A percentile compares a stretch with the other conserved stretches of the same genome.
These are phyloP conservation scores for Dicrurus megarhynchus DNA, from an alignment of 2,113 vertebrate genomes.

Conservation along the genomic window DNA sequence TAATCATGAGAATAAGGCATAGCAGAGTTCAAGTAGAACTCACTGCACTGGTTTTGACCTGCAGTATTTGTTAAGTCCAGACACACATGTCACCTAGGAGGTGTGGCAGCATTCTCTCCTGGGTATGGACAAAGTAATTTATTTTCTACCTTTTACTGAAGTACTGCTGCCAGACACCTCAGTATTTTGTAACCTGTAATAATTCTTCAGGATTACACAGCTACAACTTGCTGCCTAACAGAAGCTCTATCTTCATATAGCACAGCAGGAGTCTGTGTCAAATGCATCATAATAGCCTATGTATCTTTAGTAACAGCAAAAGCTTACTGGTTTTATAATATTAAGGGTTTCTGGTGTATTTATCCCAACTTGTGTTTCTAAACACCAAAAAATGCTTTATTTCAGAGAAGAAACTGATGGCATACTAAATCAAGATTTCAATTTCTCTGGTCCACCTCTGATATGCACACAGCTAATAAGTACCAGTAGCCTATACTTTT, in stretches of 20 bases:
- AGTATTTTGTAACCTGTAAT: background rate
- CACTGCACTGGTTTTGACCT: background rate
- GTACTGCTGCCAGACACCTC: background rate
- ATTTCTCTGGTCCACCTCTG: background rate
- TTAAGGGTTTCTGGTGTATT: background rate
- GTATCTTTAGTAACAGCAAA: background rate
- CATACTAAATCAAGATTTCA: background rate
- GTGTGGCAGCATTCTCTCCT: background rate
- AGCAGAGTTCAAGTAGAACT: background rate
- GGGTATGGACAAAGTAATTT: background rate
- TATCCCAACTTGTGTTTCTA: background rate
- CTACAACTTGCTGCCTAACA: background rate
- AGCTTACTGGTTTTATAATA: background rate
- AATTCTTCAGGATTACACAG: background rate
- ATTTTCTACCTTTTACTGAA: background rate
- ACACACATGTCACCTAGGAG: background rate
- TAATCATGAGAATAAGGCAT: fast-evolving
- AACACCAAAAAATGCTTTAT: background rate
- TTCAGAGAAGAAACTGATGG: background rate
- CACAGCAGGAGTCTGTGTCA: background rate
- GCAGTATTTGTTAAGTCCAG: background rate
- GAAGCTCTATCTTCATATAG: background rate
- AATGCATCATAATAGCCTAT: background rate
- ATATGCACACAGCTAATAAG: background rate
- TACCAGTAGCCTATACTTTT: background rate